Conservation (phyloP, 2,888 invertebrate genomes). For the Plusia festucae region DNA sequence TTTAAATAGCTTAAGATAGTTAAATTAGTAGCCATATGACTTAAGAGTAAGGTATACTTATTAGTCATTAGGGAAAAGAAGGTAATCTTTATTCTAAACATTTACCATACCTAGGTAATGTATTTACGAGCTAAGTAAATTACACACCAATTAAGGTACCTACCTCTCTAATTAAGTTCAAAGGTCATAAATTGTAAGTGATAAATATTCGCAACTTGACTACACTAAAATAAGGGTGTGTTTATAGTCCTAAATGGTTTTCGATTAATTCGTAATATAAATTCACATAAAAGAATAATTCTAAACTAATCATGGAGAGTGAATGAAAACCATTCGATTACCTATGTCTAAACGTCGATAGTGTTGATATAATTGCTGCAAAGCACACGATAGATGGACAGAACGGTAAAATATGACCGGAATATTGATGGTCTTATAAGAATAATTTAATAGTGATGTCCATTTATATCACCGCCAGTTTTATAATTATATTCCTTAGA, state of each 20-base stretch:
- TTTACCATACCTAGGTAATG: neutral
- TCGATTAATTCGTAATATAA: conserved; percentile 15
- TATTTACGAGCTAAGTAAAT: neutral
- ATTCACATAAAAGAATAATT: conserved; percentile 33
- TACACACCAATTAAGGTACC: neutral
- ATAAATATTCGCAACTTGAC: neutral
- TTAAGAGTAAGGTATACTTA: neutral
- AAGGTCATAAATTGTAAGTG: neutral
- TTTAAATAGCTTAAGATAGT: neutral
- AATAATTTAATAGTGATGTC: conserved; percentile 29
- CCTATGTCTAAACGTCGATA: conserved; percentile 17
- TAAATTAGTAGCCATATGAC: neutral
- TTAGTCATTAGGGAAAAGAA: too few relatives aligned
- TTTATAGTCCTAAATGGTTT: conserved; percentile 22
- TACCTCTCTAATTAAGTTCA: neutral
- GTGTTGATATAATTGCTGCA: conserved; percentile 4
- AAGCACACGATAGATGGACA: conserved; percentile 17
- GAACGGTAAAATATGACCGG: conserved; percentile 22
- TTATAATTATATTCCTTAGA: conserved; percentile 34
- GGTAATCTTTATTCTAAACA: neutral
- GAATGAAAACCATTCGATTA: conserved; percentile 30
- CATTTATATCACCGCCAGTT: conserved; percentile 16
- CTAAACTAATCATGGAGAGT: conserved; percentile 47
- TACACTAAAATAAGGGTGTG: conserved; percentile 22
- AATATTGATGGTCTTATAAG: conserved; percentile 41